phyloP scores from a whole-genome alignment of 2,888 invertebrate species.

The Eupithecia centaureata region DNA sequence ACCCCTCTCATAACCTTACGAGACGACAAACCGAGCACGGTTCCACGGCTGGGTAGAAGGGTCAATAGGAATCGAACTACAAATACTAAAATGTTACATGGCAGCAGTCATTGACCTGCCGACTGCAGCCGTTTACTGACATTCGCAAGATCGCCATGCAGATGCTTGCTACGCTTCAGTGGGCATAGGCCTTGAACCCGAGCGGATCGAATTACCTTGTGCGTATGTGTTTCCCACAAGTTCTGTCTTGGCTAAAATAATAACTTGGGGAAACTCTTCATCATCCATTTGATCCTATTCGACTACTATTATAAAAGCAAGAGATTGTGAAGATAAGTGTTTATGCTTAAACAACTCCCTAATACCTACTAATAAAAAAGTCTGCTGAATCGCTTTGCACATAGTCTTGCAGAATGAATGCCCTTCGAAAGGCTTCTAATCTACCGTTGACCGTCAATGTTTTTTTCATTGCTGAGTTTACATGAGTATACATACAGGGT shows the following conservation, averaged over 20 bases:
- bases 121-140: slow-evolving; percentile 21
- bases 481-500: too few relatives aligned
- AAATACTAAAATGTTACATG: not conserved
- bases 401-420: too few relatives aligned
- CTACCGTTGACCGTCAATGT: not conserved
- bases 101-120: slow-evolving; percentile 13
- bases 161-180: slow-evolving; percentile 26
- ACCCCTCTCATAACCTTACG: too few relatives aligned
- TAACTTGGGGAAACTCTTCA: not conserved
- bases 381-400: not conserved
- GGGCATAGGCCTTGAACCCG: slow-evolving; percentile 21
- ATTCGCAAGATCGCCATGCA: slow-evolving; percentile 19
- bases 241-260: not conserved
- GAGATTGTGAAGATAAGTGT: not conserved
- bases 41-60: too few relatives aligned
- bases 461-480: too few relatives aligned
- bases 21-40: too few relatives aligned
- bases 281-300: not conserved
- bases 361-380: not conserved
- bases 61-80: not conserved
- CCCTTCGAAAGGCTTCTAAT: not conserved
- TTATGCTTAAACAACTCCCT: not conserved
- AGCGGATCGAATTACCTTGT: slow-evolving; percentile 10
- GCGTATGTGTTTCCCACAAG: not conserved
- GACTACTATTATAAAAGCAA: not conserved